Conservation (phyloP, 2,888 invertebrate species). For the Biston betularia region DNA sequence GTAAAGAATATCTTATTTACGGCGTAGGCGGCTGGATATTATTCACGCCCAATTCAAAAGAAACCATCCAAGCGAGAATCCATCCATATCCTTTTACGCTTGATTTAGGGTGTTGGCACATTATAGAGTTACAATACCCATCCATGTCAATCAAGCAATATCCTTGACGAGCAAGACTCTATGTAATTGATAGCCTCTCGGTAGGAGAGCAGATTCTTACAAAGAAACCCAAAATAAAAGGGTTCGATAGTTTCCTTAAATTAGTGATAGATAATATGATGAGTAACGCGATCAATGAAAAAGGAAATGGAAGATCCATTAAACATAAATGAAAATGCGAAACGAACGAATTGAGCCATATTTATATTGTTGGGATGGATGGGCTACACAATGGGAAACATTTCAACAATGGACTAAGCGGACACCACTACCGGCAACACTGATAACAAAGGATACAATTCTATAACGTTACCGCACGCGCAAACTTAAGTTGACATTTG, state of each 20-base stretch:
- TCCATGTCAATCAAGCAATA: conserved; percentile 74
- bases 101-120: conserved; percentile 56
- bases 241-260: conserved; percentile 39
- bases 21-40: conserved; percentile 55
- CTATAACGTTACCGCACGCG: conserved; percentile 6
- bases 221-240: conserved; percentile 41
- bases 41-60: conserved; percentile 64
- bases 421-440: conserved; percentile 58
- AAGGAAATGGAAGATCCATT: conserved; percentile 37
- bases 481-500: conserved; percentile 42
- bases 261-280: conserved; percentile 27
- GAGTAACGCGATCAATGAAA: conserved; percentile 17
- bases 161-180: conserved; percentile 63
- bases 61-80: conserved; percentile 62
- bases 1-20: conserved; percentile 56
- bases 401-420: conserved; percentile 64
- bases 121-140: conserved; percentile 63
- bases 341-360: conserved; percentile 64
- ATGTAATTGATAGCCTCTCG: conserved; percentile 72
- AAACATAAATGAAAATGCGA: conserved; percentile 56
- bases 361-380: conserved; percentile 60
- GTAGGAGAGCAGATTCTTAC: conserved; percentile 53
- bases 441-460: conserved; percentile 52
- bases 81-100: conserved; percentile 66
- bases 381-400: conserved; percentile 62